Evolutionary conservation across 2,797 vertebrate species (phyloP), one percentile per base, ranked within the genome.

Genomic region (Moxostoma hubbsi): DNA sequence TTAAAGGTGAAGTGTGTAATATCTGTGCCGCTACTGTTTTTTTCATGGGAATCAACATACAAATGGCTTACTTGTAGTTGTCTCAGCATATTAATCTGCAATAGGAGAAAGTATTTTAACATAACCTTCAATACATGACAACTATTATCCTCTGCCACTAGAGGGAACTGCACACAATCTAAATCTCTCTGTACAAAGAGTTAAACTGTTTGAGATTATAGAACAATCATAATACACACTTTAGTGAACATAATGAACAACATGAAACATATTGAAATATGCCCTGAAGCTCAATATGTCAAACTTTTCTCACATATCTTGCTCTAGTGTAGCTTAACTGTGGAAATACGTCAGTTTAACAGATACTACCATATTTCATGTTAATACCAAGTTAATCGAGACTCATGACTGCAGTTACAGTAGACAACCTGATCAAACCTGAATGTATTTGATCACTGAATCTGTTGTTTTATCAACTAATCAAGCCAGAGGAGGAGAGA

Each of bases 401-500:
- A 61, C 61, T 80, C 45, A 13, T 69, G 46, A 62, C 8, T 11
- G 6, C n/a, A 16, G 1, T 51, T 47, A 58, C 36, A 36, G 36
- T 36, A 36, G 53, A 46, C 15, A 18, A 16, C 16, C 13, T 70
- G 68, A 73, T 76, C 74, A 62, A 12, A 15, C 49, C 36, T n/a
- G 11, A 50, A 0, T 45, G 15, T 55, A 36, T 78, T 62, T 78
- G 49, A 71, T 71, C 9, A 9, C 36, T n/a, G 36, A 55, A 62
- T 73, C 49, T 15, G 65, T 78, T 24, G 10, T 15, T 82, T 57
- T 54, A 79, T 67, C 78, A 15, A 65, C 46, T 45, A 43, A 81
- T 75, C 46, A 85, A 74, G 71, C 77, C 71, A 54, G 61, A 63
- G 61, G 79, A 82, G 67, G 55, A 62, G 58, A 81, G 85, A 80